Percentiles rank a stretch among this genome's conserved stretches.
phyloP scores from a whole-genome alignment of 2,113 vertebrate species.

The Etheostoma cragini region DNA sequence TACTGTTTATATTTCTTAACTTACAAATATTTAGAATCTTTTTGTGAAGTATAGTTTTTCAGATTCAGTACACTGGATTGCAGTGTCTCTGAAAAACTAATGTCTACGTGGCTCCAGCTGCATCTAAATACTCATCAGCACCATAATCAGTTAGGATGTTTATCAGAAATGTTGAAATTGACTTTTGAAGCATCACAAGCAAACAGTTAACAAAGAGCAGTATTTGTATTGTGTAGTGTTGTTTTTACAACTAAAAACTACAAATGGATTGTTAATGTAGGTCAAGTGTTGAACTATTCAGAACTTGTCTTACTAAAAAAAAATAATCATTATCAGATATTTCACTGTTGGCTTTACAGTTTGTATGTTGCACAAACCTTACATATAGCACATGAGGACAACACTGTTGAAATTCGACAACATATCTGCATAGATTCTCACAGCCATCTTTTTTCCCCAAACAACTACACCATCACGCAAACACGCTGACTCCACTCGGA shows the following conservation, averaged over 20 bases:
- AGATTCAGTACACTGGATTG: background rate
- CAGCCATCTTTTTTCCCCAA: background rate
- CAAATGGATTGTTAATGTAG: background rate
- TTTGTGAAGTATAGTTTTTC: background rate
- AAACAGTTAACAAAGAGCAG: background rate
- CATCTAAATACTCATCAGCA: background rate
- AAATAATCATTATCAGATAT: background rate
- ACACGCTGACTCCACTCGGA: background rate
- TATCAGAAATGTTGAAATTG: background rate
- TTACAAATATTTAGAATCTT: background rate
- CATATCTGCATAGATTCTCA: background rate
- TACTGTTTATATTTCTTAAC: too few relatives aligned
- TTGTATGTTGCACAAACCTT: background rate
- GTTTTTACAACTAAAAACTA: background rate
- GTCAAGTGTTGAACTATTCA: background rate
- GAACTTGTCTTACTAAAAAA: background rate
- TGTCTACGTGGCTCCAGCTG: background rate
- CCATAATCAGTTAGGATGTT: background rate
- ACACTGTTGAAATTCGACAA: background rate
- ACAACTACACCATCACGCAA: fast-evolving
- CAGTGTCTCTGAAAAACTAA: background rate
- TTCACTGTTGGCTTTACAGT: background rate
- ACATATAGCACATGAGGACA: background rate
- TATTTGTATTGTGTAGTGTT: background rate
- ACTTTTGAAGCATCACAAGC: background rate